Evolutionary conservation across 1,140 invertebrate species (phyloP), one percentile per base, ranked within the genome.

Genomic region (Atta texana): DNA sequence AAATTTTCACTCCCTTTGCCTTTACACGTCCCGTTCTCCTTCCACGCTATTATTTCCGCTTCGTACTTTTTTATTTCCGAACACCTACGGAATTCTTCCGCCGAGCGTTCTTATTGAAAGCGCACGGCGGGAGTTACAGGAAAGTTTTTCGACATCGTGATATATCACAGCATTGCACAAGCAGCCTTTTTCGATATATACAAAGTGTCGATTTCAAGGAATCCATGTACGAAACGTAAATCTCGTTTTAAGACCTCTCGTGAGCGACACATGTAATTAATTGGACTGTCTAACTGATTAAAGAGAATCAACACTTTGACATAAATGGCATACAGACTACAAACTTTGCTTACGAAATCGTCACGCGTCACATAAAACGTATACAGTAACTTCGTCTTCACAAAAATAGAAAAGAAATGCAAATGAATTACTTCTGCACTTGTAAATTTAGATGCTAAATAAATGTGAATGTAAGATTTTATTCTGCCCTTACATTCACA

Each of bases 1-100:
- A 85, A 89, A 89, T 80, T 84, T 81, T 81, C 87, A 82, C 87
- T 72, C 76, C 55, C 59, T 87, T 86, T 78, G 24, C 74, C 59
- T 85, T 76, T 77, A 66, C 44, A 24, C 53, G 10, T 31, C n/a
- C 39, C 16, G 53, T 31, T 18, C 24, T 12, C 24, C 34, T 64
- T 16, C 39, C 44, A 12, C 57, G 39, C 34, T 82, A 57, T 86
- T 82, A 72, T 76, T 82, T 82, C 68, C 77, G 34, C 76, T 44
- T 82, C 24, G 59, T 31, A 61, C 44, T 44, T 85, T 78, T 72
- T 90, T 75, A 88, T 75, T 85, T 68, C 66, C 88, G 31, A n/a
- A 75, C 87, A 88, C 61, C 63, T 61, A 61, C 71, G n/a, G 71
- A 75, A 89, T 87, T 89, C 68, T 87, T 85, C 21, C 44, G 18